Percentiles rank a stretch among this genome's conserved stretches.
These are phyloP conservation scores for Choreutis nemorana DNA, from an alignment of 2,888 invertebrate genomes.

Conservation along the genomic window DNA sequence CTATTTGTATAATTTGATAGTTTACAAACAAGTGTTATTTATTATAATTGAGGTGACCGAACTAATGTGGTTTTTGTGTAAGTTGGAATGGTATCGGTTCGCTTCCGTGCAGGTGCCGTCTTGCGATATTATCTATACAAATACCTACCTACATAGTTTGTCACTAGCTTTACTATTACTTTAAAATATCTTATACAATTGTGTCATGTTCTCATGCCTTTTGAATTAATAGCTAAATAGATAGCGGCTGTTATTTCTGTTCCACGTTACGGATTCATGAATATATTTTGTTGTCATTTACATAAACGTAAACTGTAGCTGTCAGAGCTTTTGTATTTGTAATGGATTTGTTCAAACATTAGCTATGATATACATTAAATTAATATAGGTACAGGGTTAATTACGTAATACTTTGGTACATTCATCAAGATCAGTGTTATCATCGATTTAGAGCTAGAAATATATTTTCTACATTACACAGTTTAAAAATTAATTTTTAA, in stretches of 20 bases:
- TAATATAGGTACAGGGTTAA: too few species aligned
- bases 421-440: too few species aligned
- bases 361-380: too few species aligned
- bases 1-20: too few species aligned
- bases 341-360: constrained; percentile 28
- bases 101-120: constrained; percentile 61
- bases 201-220: constrained; percentile 22
- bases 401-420: too few species aligned
- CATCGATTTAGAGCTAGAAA: too few species aligned
- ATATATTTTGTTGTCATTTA: constrained; percentile 16
- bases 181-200: constrained; percentile 15
- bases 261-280: constrained; percentile 17
- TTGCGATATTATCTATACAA: constrained; percentile 36
- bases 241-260: constrained; percentile 24
- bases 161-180: constrained; percentile 33
- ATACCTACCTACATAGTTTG: constrained; percentile 31
- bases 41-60: too few species aligned
- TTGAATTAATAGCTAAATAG: constrained; percentile 32
- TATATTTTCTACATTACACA: too few species aligned
- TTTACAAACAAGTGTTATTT: too few species aligned
- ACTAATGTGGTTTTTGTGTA: constrained; percentile 62
- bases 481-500: too few species aligned
- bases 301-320: constrained; percentile 23
- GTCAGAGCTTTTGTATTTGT: constrained; percentile 16
- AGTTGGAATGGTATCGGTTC: constrained; percentile 22